phyloP scores from a whole-genome alignment of 2,888 invertebrate species.

The Cosmopolites sordidus region DNA sequence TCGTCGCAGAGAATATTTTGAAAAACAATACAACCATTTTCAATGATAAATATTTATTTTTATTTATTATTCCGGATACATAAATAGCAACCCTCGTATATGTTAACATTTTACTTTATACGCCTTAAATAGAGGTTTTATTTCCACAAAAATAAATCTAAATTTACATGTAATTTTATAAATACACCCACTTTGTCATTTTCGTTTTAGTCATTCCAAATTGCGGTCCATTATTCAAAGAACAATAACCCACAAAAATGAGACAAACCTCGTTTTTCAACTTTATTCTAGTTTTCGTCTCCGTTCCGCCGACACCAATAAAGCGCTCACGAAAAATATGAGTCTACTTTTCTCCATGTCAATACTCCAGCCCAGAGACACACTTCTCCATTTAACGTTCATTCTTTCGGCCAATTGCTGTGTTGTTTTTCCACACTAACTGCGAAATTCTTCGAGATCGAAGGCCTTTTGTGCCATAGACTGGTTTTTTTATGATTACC shows the following conservation, averaged over 20 bases:
- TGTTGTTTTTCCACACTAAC: slow-evolving; percentile 3
- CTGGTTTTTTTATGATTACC: slow-evolving; percentile 1
- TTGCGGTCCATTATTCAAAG: too few species aligned
- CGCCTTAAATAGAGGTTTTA: too few species aligned
- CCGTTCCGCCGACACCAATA: neutral
- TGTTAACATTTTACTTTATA: too few species aligned
- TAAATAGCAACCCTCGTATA: too few species aligned
- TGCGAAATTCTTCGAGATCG: slow-evolving; percentile 5
- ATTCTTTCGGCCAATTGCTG: neutral
- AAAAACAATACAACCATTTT: too few species aligned
- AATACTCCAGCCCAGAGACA: neutral
- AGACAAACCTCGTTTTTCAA: neutral
- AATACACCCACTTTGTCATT: too few species aligned
- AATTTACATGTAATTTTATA: too few species aligned
- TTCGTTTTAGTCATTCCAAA: too few species aligned
- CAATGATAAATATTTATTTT: too few species aligned
- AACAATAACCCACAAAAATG: neutral
- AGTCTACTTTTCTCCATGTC: neutral
- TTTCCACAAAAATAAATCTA: too few species aligned
- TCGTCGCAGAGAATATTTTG: too few species aligned
- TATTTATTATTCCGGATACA: too few species aligned
- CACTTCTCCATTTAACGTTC: neutral
- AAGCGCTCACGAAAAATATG: neutral
- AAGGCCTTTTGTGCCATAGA: neutral
- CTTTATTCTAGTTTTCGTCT: neutral